Percentiles rank a stretch among this genome's conserved stretches.
These are phyloP conservation scores for Benitochromis conjunctus DNA, from an alignment of 2,113 vertebrate species.

Conservation along the genomic window DNA sequence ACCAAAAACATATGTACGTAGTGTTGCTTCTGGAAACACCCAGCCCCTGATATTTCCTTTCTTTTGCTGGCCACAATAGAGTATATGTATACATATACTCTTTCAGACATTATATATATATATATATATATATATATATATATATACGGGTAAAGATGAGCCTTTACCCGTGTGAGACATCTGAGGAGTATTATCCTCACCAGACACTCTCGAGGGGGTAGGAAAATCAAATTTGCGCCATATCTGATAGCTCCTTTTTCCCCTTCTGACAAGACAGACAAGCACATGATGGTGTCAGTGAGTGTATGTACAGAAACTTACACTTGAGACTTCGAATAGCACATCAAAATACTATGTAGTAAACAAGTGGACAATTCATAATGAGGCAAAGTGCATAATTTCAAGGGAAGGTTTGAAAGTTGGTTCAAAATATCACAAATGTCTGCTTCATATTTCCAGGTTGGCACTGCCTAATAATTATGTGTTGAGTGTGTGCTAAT, in stretches of 20 bases:
- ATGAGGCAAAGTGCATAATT: neutral
- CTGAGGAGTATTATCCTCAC: neutral
- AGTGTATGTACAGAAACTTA: neutral
- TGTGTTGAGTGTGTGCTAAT: conserved; percentile 28
- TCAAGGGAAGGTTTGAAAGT: neutral
- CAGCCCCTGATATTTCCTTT: neutral
- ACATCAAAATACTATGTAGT: neutral
- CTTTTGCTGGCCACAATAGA: neutral
- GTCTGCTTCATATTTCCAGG: neutral
- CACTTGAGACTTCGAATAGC: neutral
- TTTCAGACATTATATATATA: too few species aligned
- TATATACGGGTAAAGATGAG: neutral
- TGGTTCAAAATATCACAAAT: neutral
- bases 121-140: neutral
- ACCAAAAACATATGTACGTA: neutral
- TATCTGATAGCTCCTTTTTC: neutral
- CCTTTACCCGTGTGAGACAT: neutral
- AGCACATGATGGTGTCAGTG: neutral
- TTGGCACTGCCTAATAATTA: neutral
- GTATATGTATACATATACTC: too few species aligned
- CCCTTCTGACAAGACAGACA: neutral
- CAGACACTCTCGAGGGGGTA: neutral
- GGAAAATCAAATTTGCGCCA: neutral
- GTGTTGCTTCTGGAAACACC: neutral
- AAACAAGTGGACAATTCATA: neutral